Percentiles rank a stretch among this genome's conserved stretches.
Evolutionary conservation across 1,140 invertebrate genomes (phyloP).

Genomic region (Antheraea mylitta): DNA sequence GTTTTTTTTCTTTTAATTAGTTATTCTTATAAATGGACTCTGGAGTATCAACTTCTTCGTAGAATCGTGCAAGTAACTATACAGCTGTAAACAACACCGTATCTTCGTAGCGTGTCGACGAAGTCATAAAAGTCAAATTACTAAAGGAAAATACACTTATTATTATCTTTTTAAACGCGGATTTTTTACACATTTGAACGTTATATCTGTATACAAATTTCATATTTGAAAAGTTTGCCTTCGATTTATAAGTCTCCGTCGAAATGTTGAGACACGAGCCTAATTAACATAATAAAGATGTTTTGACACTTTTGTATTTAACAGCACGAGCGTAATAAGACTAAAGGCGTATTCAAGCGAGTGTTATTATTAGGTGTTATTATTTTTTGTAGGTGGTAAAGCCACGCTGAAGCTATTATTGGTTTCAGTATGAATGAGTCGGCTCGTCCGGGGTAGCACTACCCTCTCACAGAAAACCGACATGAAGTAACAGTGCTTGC

Average conservation of each 20-base stretch:
- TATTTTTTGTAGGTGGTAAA: no score
- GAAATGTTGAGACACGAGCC: constrained; percentile 34
- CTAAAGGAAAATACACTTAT: background rate
- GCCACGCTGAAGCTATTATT: no score
- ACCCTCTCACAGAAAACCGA: no score
- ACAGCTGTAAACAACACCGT: background rate
- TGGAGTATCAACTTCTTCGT: background rate
- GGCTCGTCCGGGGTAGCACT: no score
- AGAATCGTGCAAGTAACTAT: background rate
- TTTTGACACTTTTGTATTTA: constrained; percentile 22
- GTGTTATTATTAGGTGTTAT: no score
- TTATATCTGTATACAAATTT: background rate
- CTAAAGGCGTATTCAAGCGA: no score
- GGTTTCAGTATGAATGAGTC: no score
- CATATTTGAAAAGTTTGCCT: constrained; percentile 13
- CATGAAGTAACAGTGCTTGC: no score
- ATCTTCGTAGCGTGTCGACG: background rate
- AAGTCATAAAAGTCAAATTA: background rate
- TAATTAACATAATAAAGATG: constrained; percentile 36
- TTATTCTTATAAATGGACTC: background rate
- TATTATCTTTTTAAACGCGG: background rate
- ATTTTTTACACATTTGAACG: background rate
- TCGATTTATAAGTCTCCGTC: constrained; percentile 27
- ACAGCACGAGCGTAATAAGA: no score
- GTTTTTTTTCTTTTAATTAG: background rate